phyloP scores from a whole-genome alignment of 2,888 invertebrate species.

The Apamea sordens region DNA sequence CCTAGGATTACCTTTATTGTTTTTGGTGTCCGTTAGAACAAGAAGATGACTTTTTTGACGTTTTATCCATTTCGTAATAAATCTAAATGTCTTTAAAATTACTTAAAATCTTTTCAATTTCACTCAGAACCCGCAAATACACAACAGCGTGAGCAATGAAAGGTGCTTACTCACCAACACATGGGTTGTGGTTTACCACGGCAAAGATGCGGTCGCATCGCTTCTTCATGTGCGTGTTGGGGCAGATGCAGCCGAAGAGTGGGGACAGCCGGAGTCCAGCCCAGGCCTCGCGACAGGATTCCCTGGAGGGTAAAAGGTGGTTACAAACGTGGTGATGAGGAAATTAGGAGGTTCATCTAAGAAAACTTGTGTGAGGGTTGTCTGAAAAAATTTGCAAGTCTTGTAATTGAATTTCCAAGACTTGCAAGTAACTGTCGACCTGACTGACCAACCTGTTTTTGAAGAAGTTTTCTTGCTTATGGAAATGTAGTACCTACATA shows the following conservation, averaged over 20 bases:
- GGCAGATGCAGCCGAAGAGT: constrained; percentile 98
- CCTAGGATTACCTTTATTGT: too few relatives aligned
- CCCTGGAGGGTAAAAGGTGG: constrained; percentile 87
- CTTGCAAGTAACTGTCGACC: too few relatives aligned
- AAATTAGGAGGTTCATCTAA: too few relatives aligned
- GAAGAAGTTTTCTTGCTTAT: too few relatives aligned
- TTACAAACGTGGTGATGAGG: background rate
- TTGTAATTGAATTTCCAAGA: too few relatives aligned
- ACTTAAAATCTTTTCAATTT: constrained; percentile 64
- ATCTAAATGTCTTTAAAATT: background rate
- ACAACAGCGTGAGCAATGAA: constrained; percentile 71
- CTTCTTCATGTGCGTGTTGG: constrained; percentile 96
- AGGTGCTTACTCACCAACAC: constrained; percentile 94
- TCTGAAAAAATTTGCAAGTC: too few relatives aligned
- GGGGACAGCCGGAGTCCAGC: constrained; percentile 96
- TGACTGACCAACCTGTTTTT: too few relatives aligned
- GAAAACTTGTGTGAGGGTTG: too few relatives aligned
- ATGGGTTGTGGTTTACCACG: constrained; percentile 97
- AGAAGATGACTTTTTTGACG: background rate
- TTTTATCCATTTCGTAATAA: background rate
- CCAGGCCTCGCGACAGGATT: constrained; percentile 96
- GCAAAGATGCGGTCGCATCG: constrained; percentile 97
- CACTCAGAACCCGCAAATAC: constrained; percentile 81
- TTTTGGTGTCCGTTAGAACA: background rate
- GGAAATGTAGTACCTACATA: too few relatives aligned